A percentile compares a stretch with the other conserved stretches of the same genome.
phyloP scores from a whole-genome alignment of 2,113 vertebrate genomes.

The Notothenia rossii region DNA sequence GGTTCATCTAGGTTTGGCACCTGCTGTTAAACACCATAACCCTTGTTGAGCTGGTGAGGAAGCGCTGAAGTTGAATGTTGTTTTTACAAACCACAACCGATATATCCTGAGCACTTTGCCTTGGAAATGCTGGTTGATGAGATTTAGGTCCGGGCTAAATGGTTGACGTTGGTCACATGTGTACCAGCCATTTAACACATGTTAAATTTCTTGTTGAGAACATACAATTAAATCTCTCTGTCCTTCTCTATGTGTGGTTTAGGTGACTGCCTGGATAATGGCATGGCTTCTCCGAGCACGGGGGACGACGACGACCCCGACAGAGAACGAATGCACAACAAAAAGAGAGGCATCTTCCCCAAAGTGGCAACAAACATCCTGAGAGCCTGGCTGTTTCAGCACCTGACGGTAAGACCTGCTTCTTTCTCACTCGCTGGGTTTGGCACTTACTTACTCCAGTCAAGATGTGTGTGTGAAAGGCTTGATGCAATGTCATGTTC shows the following conservation, averaged over 20 bases:
- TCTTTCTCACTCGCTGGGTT: not conserved
- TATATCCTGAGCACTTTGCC: not conserved
- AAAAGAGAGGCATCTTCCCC: slow-evolving; percentile 98
- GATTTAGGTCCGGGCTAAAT: not conserved
- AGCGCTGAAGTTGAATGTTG: too few relatives aligned
- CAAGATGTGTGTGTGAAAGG: too few relatives aligned
- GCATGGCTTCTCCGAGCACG: slow-evolving; percentile 93
- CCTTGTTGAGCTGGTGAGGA: too few relatives aligned
- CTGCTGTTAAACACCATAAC: too few relatives aligned
- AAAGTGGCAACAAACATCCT: slow-evolving; percentile 99
- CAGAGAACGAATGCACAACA: slow-evolving; percentile 95
- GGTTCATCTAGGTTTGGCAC: too few relatives aligned
- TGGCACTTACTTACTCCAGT: too few relatives aligned
- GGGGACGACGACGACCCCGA: slow-evolving; percentile 95
- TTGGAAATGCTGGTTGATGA: not conserved
- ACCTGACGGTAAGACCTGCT: slow-evolving; percentile 90
- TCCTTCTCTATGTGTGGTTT: slow-evolving; percentile 34
- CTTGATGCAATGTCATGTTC: too few relatives aligned
- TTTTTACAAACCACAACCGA: too few relatives aligned
- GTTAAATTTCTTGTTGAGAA: not conserved
- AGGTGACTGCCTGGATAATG: slow-evolving; percentile 96
- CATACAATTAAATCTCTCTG: not conserved
- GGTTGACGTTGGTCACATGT: not conserved
- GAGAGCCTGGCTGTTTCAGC: slow-evolving; percentile 98
- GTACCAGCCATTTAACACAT: not conserved